A percentile compares a stretch with the other conserved stretches of the same genome.
Conservation (phyloP, 2,888 invertebrate genomes). For the Alcis repandata region DNA sequence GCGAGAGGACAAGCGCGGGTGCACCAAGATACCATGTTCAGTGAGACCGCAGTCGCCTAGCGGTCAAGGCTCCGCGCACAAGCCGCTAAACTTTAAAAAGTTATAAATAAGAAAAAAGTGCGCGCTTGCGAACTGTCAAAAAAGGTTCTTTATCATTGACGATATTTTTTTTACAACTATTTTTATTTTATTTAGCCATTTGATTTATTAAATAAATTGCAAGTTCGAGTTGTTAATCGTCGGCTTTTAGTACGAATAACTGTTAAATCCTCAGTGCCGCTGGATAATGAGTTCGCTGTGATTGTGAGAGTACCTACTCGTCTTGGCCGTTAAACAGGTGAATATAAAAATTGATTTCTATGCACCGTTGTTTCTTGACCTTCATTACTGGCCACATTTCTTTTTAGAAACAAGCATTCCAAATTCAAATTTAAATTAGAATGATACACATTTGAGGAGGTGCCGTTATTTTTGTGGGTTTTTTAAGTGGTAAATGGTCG, state of each 20-base stretch:
- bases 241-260: conserved; percentile 76
- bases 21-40: conserved; percentile 69
- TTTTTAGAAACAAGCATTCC: conserved; percentile 39
- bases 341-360: conserved; percentile 70
- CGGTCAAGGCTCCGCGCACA: conserved; percentile 80
- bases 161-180: conserved; percentile 33
- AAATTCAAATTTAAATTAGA: conserved; percentile 53
- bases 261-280: conserved; percentile 77
- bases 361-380: conserved; percentile 64
- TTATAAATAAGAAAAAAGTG: conserved; percentile 73
- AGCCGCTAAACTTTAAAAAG: conserved; percentile 57
- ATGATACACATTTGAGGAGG: conserved; percentile 39
- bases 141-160: conserved; percentile 52
- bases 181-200: conserved; percentile 1
- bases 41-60: conserved; percentile 78
- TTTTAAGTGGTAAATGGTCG: conserved; percentile 27
- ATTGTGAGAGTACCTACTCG: conserved; percentile 76
- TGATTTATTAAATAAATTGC: conserved; percentile 31
- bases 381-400: conserved; percentile 52
- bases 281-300: conserved; percentile 83
- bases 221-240: conserved; percentile 62
- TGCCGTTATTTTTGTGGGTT: conserved; percentile 44
- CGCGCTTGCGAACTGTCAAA: conserved; percentile 78
- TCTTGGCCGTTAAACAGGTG: conserved; percentile 81
- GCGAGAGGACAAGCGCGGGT: conserved; percentile 66